Evolutionary conservation across 2,888 invertebrate genomes (phyloP).

Genomic region (Pseudococcus longispinus): DNA sequence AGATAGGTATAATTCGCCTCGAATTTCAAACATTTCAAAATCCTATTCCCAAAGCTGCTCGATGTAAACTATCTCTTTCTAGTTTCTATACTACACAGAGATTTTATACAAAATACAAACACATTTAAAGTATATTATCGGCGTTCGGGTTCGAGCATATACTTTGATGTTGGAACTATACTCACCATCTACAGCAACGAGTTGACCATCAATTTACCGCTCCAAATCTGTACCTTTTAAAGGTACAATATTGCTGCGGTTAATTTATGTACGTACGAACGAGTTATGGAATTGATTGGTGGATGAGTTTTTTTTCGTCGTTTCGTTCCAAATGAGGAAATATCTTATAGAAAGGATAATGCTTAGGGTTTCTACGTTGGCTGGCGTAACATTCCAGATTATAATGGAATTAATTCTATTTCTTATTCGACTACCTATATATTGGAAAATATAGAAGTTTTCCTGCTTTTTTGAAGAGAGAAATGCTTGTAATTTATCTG

Average conservation of each 20-base stretch:
- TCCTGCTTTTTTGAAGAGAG: background rate
- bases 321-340: background rate
- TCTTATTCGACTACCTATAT: background rate
- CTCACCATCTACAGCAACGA: background rate
- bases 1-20: background rate
- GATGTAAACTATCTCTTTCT: background rate
- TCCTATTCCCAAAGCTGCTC: background rate
- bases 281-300: background rate
- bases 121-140: background rate
- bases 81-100: background rate
- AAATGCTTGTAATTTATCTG: background rate
- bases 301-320: background rate
- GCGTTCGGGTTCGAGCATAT: background rate
- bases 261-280: background rate
- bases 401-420: background rate
- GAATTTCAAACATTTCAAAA: constrained; percentile 4
- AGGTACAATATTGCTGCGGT: background rate
- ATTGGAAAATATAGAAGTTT: background rate
- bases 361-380: background rate
- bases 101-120: background rate
- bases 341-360: background rate
- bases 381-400: background rate
- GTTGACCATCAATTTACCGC: background rate
- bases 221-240: background rate
- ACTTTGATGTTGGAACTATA: constrained; percentile 17